These are phyloP conservation scores for Drosophila obscura DNA, from an alignment of 1,140 invertebrate species.

Conservation along the genomic window DNA sequence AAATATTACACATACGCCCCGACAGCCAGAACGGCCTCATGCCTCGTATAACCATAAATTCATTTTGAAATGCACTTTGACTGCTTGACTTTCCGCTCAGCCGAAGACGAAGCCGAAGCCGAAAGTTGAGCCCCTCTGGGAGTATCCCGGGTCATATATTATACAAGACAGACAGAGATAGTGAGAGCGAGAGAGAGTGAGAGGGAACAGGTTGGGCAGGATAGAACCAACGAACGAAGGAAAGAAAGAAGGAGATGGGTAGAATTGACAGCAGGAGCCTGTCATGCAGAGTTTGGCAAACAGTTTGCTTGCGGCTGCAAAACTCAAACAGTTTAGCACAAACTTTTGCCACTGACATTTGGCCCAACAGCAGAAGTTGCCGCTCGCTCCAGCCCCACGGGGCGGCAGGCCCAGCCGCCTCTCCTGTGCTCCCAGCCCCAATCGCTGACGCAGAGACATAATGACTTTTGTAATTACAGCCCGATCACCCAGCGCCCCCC, in stretches of 20 bases:
- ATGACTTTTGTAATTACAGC: conserved; percentile 75
- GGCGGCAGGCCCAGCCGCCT: conserved; percentile 1
- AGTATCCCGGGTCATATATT: conserved; percentile 1
- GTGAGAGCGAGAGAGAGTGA: conserved; percentile 1
- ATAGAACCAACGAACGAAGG: too few species aligned
- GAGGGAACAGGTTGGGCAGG: neutral
- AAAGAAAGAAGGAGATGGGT: too few species aligned
- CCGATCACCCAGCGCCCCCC: conserved; percentile 23
- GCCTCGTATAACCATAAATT: conserved; percentile 45
- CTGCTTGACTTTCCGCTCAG: conserved; percentile 71
- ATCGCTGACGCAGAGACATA: conserved; percentile 53
- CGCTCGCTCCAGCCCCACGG: conserved; percentile 3
- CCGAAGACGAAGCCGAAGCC: conserved; percentile 21
- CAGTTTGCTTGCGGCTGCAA: conserved; percentile 65
- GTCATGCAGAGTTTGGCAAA: conserved; percentile 66
- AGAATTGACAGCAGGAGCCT: conserved; percentile 15
- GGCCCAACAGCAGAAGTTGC: conserved; percentile 24
- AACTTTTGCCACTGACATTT: conserved; percentile 63
- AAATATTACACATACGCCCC: conserved; percentile 69
- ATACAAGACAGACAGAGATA: neutral
- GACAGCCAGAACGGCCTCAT: conserved; percentile 8
- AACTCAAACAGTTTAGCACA: conserved; percentile 65
- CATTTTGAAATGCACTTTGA: conserved; percentile 68
- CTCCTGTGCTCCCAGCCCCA: neutral
- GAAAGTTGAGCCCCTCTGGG: conserved; percentile 23